These are phyloP conservation scores for Danio albolineatus DNA, from an alignment of 2,797 vertebrate genomes.

Conservation along the genomic window DNA sequence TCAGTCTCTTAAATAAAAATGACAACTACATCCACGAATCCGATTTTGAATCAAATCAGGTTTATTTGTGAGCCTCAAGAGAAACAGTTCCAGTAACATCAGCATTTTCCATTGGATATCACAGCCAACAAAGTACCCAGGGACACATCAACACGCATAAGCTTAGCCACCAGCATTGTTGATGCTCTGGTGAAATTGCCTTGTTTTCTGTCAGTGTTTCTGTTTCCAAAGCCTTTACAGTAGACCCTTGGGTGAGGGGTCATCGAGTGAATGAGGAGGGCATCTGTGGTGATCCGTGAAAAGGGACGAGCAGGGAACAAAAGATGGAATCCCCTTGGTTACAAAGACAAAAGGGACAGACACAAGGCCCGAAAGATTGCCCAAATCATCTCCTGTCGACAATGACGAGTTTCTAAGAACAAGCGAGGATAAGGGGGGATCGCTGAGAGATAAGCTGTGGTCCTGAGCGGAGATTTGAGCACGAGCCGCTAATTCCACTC, in stretches of 20 bases:
- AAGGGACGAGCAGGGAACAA: slow-evolving; percentile 81
- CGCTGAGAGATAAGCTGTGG: slow-evolving; percentile 73
- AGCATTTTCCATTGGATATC: not conserved
- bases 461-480: slow-evolving; percentile 75
- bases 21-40: not conserved
- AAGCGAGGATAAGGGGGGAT: slow-evolving; percentile 77
- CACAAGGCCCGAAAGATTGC: slow-evolving; percentile 79
- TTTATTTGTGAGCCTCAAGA: not conserved
- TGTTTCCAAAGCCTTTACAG: slow-evolving; percentile 74
- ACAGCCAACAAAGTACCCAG: not conserved
- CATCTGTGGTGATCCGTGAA: slow-evolving; percentile 96
- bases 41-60: not conserved
- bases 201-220: slow-evolving; percentile 52
- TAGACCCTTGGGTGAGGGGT: slow-evolving; percentile 75
- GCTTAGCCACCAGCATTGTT: slow-evolving; percentile 37
- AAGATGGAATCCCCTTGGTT: slow-evolving; percentile 74
- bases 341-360: slow-evolving; percentile 80
- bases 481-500: slow-evolving; percentile 82
- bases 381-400: slow-evolving; percentile 80
- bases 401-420: slow-evolving; percentile 79
- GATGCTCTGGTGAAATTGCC: slow-evolving; percentile 51
- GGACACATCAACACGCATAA: slow-evolving; percentile 37
- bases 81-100: slow-evolving; percentile 9
- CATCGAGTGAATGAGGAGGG: slow-evolving; percentile 81
- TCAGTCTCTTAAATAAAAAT: not conserved